Conservation (phyloP, 2,797 vertebrate species). For the Myotis vivesi region DNA sequence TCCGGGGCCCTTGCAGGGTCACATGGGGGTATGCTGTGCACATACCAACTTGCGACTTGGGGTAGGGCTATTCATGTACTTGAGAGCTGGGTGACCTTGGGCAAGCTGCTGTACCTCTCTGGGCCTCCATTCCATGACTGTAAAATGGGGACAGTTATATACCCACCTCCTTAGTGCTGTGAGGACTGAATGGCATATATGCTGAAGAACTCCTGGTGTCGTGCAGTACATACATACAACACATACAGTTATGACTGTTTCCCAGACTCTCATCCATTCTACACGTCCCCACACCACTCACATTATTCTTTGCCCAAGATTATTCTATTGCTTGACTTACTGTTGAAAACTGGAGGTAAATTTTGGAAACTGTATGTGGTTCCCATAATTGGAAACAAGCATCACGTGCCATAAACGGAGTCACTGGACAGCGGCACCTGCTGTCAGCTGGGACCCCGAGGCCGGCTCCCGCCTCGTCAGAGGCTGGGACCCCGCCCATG, state of each 20-base stretch:
- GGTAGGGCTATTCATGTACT: fast-evolving
- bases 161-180: fast-evolving
- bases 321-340: fast-evolving
- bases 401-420: fast-evolving
- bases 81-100: neutral
- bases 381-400: too few species aligned
- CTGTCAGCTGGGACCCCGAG: fast-evolving
- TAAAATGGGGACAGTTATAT: fast-evolving
- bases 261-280: fast-evolving
- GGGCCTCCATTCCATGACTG: neutral
- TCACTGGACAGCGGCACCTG: neutral
- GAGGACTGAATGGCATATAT: fast-evolving
- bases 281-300: fast-evolving
- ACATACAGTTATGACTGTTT: fast-evolving
- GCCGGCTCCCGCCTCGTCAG: too few species aligned
- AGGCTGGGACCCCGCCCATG: neutral
- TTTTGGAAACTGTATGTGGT: neutral
- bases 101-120: neutral
- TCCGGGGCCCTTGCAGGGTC: fast-evolving
- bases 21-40: fast-evolving
- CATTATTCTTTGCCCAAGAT: neutral
- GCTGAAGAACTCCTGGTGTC: fast-evolving
- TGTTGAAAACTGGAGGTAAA: neutral
- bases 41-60: fast-evolving
- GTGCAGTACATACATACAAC: fast-evolving